Conservation (phyloP, 2,113 vertebrate genomes). For the Ceyx cyanopectus region DNA sequence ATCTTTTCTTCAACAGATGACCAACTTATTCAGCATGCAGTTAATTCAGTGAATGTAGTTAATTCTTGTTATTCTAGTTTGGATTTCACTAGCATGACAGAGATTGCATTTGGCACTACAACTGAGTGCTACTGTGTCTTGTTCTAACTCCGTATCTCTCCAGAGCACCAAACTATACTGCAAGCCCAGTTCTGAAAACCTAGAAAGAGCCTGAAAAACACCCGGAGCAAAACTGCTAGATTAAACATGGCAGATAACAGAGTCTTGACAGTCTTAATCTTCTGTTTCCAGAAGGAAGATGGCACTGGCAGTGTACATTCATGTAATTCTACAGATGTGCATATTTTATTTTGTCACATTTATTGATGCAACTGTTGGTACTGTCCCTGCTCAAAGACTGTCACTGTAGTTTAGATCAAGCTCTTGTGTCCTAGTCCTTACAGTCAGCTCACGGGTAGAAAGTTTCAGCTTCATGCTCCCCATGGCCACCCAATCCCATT, state of each 20-base stretch:
- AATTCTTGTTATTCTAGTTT: neutral
- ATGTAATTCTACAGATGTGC: neutral
- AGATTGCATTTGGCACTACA: neutral
- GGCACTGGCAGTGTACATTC: neutral
- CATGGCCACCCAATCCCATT: neutral
- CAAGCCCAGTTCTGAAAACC: neutral
- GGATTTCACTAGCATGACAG: neutral
- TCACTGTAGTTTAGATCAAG: neutral
- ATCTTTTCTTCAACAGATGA: neutral
- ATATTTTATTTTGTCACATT: neutral
- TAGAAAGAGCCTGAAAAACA: neutral
- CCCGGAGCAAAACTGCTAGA: neutral
- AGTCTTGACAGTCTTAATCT: neutral
- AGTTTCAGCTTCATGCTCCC: neutral
- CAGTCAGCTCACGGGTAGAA: neutral
- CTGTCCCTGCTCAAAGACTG: neutral
- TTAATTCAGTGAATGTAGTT: neutral
- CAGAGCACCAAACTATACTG: neutral
- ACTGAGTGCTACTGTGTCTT: neutral
- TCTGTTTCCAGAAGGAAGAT: neutral
- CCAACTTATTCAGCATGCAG: neutral
- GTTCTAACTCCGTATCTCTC: neutral
- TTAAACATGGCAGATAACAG: neutral
- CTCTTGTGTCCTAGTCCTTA: neutral
- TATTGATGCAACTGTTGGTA: neutral